These are phyloP conservation scores for Eurois occulta DNA, from an alignment of 2,888 invertebrate genomes.

Conservation along the genomic window DNA sequence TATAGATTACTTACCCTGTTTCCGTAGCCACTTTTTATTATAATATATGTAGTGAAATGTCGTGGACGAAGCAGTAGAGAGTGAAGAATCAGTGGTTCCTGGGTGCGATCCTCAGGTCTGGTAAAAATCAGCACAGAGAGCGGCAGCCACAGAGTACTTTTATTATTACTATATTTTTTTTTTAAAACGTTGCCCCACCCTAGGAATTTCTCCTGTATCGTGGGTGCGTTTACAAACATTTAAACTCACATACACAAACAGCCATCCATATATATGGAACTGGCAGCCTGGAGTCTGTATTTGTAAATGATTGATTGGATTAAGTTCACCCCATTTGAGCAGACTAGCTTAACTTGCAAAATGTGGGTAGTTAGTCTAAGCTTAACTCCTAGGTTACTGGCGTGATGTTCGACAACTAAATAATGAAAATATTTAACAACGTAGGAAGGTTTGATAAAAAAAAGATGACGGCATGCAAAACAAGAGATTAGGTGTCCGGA, in stretches of 20 bases:
- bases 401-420: not conserved
- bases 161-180: too few relatives aligned
- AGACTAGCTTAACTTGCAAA: not conserved
- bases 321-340: not conserved
- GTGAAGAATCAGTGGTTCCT: not conserved
- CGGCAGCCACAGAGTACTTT: too few relatives aligned
- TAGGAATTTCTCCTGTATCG: too few relatives aligned
- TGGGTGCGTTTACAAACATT: too few relatives aligned
- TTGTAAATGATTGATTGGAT: not conserved
- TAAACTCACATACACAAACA: too few relatives aligned
- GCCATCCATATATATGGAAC: too few relatives aligned
- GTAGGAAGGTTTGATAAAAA: not conserved
- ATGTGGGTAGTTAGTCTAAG: not conserved
- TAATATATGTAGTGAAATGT: not conserved
- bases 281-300: not conserved
- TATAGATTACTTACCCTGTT: too few relatives aligned
- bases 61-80: not conserved
- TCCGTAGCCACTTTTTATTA: not conserved
- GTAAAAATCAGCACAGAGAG: too few relatives aligned
- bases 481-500: conserved; percentile 15
- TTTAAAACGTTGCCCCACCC: too few relatives aligned
- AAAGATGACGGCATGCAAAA: conserved; percentile 14
- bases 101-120: too few relatives aligned
- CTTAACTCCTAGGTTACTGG: not conserved
- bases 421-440: not conserved